Conservation (phyloP, 2,113 vertebrate species). For the Tor tambroides region DNA sequence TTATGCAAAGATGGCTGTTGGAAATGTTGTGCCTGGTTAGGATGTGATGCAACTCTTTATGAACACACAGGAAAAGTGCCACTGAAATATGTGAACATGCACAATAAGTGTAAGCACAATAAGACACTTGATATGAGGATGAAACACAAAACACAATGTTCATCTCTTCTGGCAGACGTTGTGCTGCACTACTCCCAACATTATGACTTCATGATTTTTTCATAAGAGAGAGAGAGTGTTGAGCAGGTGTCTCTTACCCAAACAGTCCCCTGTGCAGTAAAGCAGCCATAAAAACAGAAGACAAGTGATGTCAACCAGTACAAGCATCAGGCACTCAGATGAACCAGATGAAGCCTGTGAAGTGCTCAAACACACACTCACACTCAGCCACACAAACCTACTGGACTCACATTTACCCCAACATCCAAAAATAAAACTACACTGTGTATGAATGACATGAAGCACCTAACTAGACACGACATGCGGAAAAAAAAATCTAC, state of each 20-base stretch:
- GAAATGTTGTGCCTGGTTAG: neutral
- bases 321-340: conserved; percentile 48
- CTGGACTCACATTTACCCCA: neutral
- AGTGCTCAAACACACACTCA: conserved; percentile 22
- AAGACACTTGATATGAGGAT: neutral
- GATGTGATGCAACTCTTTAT: neutral
- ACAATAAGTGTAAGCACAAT: neutral
- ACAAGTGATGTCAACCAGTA: conserved; percentile 73
- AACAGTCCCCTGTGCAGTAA: conserved; percentile 85
- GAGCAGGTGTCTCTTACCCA: conserved; percentile 79
- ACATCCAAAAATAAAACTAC: conserved; percentile 43
- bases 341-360: neutral
- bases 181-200: neutral
- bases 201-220: neutral
- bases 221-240: neutral
- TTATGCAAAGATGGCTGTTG: no score
- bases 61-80: neutral
- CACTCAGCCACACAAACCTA: conserved; percentile 34
- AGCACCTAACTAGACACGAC: neutral
- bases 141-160: neutral
- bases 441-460: neutral
- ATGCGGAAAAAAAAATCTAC: no score
- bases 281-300: conserved; percentile 75
- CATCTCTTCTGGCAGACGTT: neutral
- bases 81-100: neutral